Percentiles rank a stretch among this genome's conserved stretches.
Evolutionary conservation across 2,113 vertebrate genomes (phyloP).

Genomic region (Ovibos moschatus): DNA sequence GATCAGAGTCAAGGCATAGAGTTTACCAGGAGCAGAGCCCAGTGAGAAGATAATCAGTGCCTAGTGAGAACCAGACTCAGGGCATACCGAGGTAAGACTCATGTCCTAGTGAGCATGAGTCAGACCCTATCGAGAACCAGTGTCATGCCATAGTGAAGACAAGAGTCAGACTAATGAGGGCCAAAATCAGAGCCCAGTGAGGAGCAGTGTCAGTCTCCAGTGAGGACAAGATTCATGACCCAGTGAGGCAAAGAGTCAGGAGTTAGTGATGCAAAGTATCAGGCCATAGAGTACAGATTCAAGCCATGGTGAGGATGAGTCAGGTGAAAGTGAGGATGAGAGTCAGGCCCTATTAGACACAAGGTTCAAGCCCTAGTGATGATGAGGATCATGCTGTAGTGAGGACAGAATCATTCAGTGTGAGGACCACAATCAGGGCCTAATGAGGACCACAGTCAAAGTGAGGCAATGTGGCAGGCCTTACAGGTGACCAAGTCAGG

Average conservation of each 20-base stretch:
- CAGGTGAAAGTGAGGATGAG: not conserved
- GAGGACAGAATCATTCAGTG: not conserved
- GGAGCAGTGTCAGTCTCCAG: not conserved
- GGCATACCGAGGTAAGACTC: not conserved
- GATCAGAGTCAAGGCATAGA: not conserved
- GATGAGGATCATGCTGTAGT: not conserved
- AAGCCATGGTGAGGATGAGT: not conserved
- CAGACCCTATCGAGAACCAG: not conserved
- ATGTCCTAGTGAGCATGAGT: not conserved
- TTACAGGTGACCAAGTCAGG: not conserved
- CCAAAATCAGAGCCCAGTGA: not conserved
- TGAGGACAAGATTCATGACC: not conserved
- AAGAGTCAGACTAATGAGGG: not conserved
- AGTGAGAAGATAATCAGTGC: not conserved
- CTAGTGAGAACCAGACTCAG: not conserved
- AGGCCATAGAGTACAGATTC: not conserved
- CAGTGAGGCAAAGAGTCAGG: not conserved
- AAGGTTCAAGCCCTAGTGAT: not conserved
- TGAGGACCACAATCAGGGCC: not conserved
- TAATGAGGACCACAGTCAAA: not conserved
- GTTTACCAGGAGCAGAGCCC: not conserved
- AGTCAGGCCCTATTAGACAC: not conserved
- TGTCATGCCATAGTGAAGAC: not conserved
- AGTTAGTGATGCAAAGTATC: not conserved
- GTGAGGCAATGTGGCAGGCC: not conserved